Conservation (phyloP, 2,113 vertebrate species). For the Anhinga anhinga region DNA sequence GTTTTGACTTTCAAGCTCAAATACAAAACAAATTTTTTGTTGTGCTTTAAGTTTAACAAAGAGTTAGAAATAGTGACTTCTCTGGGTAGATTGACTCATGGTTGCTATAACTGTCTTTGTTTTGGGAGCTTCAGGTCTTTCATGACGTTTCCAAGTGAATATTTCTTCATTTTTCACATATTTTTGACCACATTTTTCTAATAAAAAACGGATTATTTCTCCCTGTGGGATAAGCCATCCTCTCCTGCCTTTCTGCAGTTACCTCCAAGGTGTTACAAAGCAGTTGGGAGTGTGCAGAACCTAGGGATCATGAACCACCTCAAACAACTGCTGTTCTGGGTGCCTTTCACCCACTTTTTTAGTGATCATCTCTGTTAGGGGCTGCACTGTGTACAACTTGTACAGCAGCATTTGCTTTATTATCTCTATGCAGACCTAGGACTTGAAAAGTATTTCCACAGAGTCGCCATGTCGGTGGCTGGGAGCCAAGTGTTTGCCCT, state of each 20-base stretch:
- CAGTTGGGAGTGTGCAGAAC: background rate
- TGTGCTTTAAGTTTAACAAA: background rate
- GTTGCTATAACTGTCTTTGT: background rate
- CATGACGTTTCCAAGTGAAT: background rate
- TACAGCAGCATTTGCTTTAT: background rate
- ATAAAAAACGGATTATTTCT: background rate
- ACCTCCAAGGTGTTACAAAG: background rate
- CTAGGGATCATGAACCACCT: background rate
- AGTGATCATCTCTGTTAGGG: background rate
- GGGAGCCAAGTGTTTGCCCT: background rate
- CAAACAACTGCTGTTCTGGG: background rate
- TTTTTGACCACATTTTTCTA: background rate
- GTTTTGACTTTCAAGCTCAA: slow-evolving; percentile 17
- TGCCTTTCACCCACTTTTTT: background rate
- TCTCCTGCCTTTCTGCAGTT: background rate
- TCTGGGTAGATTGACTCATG: background rate
- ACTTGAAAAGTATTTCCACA: background rate
- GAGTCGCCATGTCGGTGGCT: accelerated
- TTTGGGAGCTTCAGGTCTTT: background rate
- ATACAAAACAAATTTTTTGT: background rate
- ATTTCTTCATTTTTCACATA: background rate
- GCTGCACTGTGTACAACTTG: background rate
- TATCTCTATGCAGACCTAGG: background rate
- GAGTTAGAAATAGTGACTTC: background rate
- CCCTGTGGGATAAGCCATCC: background rate